These are phyloP conservation scores for Aricia agestis DNA, from an alignment of 1,140 invertebrate species.

Conservation along the genomic window DNA sequence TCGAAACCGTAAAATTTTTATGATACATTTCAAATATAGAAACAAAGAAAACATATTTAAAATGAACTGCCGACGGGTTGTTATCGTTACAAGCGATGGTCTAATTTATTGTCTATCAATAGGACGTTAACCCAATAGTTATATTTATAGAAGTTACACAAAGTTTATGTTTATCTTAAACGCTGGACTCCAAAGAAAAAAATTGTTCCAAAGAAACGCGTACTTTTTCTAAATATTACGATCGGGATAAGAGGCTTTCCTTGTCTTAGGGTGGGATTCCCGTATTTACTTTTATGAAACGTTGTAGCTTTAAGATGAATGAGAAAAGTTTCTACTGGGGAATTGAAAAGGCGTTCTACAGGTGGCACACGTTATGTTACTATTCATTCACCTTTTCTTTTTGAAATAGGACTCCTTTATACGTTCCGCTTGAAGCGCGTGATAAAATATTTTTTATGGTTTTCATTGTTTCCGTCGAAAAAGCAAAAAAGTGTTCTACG, in stretches of 20 bases:
- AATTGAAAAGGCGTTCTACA: conserved; percentile 10
- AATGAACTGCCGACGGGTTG: background rate
- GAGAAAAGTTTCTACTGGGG: background rate
- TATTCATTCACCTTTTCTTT: conserved; percentile 11
- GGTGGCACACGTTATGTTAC: background rate
- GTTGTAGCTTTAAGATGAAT: background rate
- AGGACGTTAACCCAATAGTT: background rate
- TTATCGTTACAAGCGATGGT: background rate
- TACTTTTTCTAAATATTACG: background rate
- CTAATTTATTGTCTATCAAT: background rate
- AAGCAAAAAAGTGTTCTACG: no score
- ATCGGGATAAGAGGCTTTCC: background rate
- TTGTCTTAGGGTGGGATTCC: background rate
- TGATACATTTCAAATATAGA: no score
- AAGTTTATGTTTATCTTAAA: background rate
- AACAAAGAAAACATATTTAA: no score
- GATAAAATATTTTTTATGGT: background rate
- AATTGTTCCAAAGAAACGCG: background rate
- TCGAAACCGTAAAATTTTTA: no score
- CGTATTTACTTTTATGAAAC: conserved; percentile 11
- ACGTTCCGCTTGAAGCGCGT: background rate
- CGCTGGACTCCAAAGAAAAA: no score
- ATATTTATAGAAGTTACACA: background rate
- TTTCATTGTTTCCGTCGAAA: background rate
- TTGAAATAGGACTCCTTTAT: background rate